These are phyloP conservation scores for Drosophila paranaensis DNA, from an alignment of 2,888 invertebrate genomes.

Conservation along the genomic window DNA sequence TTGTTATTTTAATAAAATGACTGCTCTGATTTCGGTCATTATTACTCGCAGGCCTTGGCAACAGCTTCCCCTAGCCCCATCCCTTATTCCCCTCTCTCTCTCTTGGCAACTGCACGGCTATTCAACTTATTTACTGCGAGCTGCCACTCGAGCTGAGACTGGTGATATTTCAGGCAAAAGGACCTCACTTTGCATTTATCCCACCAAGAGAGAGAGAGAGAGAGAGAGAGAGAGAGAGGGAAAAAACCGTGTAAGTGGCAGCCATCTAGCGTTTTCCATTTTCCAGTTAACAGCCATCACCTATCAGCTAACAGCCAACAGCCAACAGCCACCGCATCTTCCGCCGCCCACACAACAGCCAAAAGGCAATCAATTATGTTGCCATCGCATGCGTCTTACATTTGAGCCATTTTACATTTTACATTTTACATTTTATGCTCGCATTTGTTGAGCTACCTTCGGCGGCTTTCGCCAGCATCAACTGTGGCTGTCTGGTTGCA, in stretches of 20 bases:
- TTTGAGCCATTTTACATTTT: constrained; percentile 57
- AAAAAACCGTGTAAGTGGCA: constrained; percentile 4
- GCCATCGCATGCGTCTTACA: constrained; percentile 60
- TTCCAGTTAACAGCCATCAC: constrained; percentile 29
- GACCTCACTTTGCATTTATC: constrained; percentile 58
- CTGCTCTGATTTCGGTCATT: constrained; percentile 73
- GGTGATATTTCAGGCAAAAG: constrained; percentile 63
- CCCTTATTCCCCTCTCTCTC: neutral
- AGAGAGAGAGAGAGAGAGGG: too few relatives aligned
- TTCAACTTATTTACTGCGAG: constrained; percentile 42
- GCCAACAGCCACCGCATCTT: constrained; percentile 25
- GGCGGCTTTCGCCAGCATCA: neutral
- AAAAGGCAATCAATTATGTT: constrained; percentile 71
- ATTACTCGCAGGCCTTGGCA: constrained; percentile 36
- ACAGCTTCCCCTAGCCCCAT: neutral
- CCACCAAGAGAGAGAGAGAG: neutral
- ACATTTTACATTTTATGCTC: constrained; percentile 22
- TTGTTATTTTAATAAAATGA: constrained; percentile 77
- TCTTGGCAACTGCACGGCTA: constrained; percentile 8
- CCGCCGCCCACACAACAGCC: constrained; percentile 18
- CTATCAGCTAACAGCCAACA: constrained; percentile 13
- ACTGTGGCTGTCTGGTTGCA: neutral
- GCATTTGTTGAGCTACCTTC: constrained; percentile 15
- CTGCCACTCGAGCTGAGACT: constrained; percentile 36
- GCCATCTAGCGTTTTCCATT: constrained; percentile 16